Conservation (phyloP, 2,797 vertebrate species). For the Buphagus erythrorhynchus region DNA sequence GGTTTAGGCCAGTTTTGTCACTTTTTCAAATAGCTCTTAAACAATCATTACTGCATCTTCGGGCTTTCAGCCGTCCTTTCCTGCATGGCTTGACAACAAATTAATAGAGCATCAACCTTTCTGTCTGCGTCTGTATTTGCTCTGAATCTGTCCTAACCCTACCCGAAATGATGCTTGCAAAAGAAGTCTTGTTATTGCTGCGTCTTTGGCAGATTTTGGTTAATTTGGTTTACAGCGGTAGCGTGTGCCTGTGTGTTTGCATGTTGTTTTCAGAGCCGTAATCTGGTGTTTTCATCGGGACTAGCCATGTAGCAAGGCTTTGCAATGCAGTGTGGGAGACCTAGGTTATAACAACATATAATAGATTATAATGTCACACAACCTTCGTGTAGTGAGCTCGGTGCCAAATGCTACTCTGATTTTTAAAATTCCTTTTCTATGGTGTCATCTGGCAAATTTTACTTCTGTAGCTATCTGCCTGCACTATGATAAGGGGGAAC, state of each 20-base stretch:
- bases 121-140: background rate
- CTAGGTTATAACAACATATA: background rate
- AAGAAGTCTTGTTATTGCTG: background rate
- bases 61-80: conserved; percentile 29
- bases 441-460: background rate
- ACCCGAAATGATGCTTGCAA: background rate
- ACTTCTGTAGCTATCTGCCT: background rate
- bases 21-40: conserved; percentile 68
- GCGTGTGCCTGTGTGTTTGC: conserved; percentile 14
- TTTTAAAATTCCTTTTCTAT: background rate
- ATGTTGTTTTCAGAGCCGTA: background rate
- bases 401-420: background rate
- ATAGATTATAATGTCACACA: background rate
- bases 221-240: conserved; percentile 3
- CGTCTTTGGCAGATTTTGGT: conserved; percentile 2
- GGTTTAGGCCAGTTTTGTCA: conserved; percentile 73
- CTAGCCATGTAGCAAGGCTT: background rate
- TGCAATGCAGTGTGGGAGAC: conserved; percentile 6
- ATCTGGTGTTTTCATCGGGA: background rate
- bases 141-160: conserved; percentile 38
- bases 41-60: conserved; percentile 61
- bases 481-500: background rate
- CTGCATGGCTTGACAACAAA: conserved; percentile 60
- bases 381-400: background rate
- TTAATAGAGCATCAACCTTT: conserved; percentile 60